Evolutionary conservation across 2,797 vertebrate genomes (phyloP), one percentile per base, ranked within the genome.

Genomic region (Cyprinodon diabolis): DNA sequence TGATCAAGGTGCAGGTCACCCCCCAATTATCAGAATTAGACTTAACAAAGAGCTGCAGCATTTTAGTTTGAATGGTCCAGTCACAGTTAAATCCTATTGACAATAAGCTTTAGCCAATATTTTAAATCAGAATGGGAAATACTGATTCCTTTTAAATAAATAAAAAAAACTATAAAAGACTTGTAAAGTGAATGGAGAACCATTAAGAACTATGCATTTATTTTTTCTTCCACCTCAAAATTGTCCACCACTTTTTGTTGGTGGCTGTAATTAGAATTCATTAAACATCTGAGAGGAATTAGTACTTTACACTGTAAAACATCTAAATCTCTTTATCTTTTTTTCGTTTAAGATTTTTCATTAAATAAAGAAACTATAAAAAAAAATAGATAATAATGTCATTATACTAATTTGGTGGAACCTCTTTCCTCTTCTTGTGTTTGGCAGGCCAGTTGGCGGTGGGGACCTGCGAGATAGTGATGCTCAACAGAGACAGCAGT

Each of bases 391-490:
- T 55, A 83, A 82, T 66, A 30, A 71, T 85, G 57, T 88, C 79
- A 82, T 89, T 82, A 88, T 86, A 80, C 79, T 89, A 85, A 89
- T 86, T 69, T 65, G 48, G 74, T 84, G 81, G 75, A 57, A 79
- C 87, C 71, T 89, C 70, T 83, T 76, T 73, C 84, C 86, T 19
- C 2, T 75, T 79, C 80, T 76, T 90, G 83, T 89, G 75, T 89
- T 80, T 83, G 84, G 74, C 94, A 96, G 95, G 95, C 90, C 95
- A 96, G 90, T 90, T 96, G 93, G 94, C 92, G 65, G 95, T 96
- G 81, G 96, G 96, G 80, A 96, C 94, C 81, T 96, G 96, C 66
- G 96, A 96, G 90, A 95, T 96, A 65, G 95, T 96, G 89, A 95
- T 95, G 89, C 91, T 96, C 84, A 96, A 96, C 90, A 93, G 95